A percentile compares a stretch with the other conserved stretches of the same genome.
phyloP scores from a whole-genome alignment of 2,113 vertebrate species.

The Struthidea cinerea region DNA sequence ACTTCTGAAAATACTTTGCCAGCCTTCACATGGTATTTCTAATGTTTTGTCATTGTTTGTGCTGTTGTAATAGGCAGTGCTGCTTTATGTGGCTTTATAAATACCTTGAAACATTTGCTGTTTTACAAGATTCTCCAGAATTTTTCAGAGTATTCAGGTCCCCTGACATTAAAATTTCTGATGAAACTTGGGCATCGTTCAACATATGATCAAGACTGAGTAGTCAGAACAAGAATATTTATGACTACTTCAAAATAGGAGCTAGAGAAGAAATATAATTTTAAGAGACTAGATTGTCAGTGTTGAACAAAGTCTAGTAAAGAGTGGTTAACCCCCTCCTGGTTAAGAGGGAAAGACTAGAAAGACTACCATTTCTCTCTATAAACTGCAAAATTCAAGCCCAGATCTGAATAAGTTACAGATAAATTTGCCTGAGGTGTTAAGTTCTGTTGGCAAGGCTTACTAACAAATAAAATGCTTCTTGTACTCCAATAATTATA shows the following conservation, averaged over 20 bases:
- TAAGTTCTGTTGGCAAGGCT: neutral
- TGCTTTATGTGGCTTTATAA: neutral
- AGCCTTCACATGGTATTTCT: neutral
- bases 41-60: neutral
- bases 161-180: neutral
- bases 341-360: neutral
- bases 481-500: neutral
- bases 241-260: neutral
- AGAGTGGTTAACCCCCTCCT: neutral
- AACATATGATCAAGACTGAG: neutral
- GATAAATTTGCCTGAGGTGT: neutral
- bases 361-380: neutral
- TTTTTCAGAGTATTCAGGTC: neutral
- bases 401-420: neutral
- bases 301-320: neutral
- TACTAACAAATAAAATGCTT: neutral
- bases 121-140: neutral
- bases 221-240: neutral
- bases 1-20: neutral
- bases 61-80: neutral
- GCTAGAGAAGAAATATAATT: neutral
- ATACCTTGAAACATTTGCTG: neutral
- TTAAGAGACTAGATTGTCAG: neutral
- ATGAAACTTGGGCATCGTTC: neutral
- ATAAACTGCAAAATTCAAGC: neutral